These are phyloP conservation scores for Bradypodion pumilum DNA, from an alignment of 2,797 vertebrate genomes.

Conservation along the genomic window DNA sequence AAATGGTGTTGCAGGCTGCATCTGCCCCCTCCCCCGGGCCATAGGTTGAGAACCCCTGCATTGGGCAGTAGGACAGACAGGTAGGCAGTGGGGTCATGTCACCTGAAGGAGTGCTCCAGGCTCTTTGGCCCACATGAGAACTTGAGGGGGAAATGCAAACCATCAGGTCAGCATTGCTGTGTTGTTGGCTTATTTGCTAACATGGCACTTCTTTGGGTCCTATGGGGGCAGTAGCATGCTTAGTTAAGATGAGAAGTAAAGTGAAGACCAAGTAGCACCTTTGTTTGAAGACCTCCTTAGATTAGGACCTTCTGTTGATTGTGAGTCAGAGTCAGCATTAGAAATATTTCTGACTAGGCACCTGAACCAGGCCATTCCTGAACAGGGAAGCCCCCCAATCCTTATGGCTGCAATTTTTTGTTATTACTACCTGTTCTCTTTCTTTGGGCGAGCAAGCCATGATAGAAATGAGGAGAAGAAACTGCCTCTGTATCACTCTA, in stretches of 20 bases:
- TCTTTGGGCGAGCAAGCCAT: neutral
- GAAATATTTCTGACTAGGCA: neutral
- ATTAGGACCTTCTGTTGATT: neutral
- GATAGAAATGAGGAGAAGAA: neutral
- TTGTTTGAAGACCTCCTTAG: neutral
- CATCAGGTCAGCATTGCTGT: no score
- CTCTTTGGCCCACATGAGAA: neutral
- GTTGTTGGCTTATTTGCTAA: neutral
- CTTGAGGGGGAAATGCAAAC: neutral
- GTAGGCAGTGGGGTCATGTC: neutral
- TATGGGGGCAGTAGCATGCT: neutral
- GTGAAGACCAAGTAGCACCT: neutral
- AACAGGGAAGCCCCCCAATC: neutral
- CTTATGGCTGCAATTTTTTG: neutral
- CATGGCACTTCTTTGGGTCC: neutral
- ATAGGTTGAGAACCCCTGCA: no score
- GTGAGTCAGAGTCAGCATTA: neutral
- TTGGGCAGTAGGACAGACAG: no score
- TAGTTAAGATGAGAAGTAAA: neutral
- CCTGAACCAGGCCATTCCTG: no score
- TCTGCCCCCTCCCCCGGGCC: no score
- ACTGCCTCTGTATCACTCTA: neutral
- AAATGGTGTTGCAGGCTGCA: no score
- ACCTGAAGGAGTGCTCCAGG: neutral
- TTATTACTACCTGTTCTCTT: neutral